Percentiles rank a stretch among this genome's conserved stretches.
Conservation (phyloP, 2,888 invertebrate species). For the Cremastobaeus sp. region DNA sequence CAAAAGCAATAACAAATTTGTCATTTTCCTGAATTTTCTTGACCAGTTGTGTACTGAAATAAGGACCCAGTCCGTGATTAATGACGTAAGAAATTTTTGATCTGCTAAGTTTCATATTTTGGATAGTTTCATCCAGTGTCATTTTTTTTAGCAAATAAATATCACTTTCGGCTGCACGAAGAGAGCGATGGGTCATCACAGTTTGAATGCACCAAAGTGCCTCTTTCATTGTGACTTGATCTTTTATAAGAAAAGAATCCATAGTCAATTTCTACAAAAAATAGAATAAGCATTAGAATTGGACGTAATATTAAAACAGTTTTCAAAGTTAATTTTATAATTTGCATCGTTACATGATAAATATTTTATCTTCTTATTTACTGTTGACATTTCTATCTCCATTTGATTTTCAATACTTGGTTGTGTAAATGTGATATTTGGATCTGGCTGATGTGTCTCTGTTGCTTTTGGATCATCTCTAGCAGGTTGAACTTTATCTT, state of each 20-base stretch:
- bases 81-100: not conserved
- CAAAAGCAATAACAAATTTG: constrained; percentile 53
- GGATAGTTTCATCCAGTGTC: constrained; percentile 10
- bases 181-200: constrained; percentile 9
- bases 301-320: too few relatives aligned
- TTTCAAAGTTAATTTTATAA: constrained; percentile 1
- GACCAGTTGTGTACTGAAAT: constrained; percentile 36
- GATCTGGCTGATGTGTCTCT: not conserved
- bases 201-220: constrained; percentile 9
- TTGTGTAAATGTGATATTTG: not conserved
- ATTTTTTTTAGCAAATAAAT: constrained; percentile 12
- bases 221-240: constrained; percentile 7
- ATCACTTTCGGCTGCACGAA: constrained; percentile 6
- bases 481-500: not conserved
- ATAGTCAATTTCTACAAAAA: constrained; percentile 5
- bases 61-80: constrained; percentile 46
- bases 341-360: not conserved
- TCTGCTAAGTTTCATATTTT: constrained; percentile 4
- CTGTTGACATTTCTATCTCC: not conserved
- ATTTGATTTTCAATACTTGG: not conserved
- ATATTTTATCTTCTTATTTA: constrained; percentile 1
- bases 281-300: not conserved
- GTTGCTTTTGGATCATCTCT: not conserved
- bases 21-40: not conserved
- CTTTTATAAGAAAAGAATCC: constrained; percentile 5